A percentile compares a stretch with the other conserved stretches of the same genome.
Conservation (phyloP, 2,888 invertebrate species). For the Ophion ventricosus region DNA sequence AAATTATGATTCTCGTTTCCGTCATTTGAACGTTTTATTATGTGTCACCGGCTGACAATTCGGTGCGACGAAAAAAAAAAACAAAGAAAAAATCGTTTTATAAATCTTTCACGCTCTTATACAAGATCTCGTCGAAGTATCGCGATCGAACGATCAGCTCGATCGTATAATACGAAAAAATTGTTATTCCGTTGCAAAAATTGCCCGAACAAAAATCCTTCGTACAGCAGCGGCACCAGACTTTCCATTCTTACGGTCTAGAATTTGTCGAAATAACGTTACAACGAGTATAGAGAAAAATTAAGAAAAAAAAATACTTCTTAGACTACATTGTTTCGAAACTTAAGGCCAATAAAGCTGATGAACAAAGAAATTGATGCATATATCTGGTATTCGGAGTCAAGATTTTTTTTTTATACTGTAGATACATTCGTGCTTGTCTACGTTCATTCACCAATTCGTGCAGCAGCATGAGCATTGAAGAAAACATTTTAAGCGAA, state of each 20-base stretch:
- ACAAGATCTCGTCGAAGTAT: constrained; percentile 1
- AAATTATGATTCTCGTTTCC: too few species aligned
- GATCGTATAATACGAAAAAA: constrained; percentile 3
- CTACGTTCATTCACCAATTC: constrained; percentile 61
- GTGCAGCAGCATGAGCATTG: constrained; percentile 72
- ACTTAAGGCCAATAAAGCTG: neutral
- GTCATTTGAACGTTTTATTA: too few species aligned
- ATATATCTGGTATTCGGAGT: neutral
- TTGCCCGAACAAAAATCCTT: neutral
- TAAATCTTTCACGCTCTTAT: too few species aligned
- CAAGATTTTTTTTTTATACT: neutral
- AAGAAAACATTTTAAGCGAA: constrained; percentile 35
- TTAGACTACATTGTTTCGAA: neutral
- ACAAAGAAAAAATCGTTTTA: too few species aligned
- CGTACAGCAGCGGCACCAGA: constrained; percentile 25
- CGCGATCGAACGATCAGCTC: constrained; percentile 5
- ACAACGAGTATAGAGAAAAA: neutral
- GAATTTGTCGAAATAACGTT: constrained; percentile 14
- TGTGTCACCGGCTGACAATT: too few species aligned
- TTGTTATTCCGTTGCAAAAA: neutral
- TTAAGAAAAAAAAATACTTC: constrained; percentile 14
- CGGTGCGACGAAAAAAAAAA: too few species aligned
- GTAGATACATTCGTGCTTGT: too few species aligned
- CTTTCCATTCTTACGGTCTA: neutral
- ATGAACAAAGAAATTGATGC: neutral